These are phyloP conservation scores for Platyrinchus mystaceus DNA, from an alignment of 2,797 vertebrate species.

Conservation along the genomic window DNA sequence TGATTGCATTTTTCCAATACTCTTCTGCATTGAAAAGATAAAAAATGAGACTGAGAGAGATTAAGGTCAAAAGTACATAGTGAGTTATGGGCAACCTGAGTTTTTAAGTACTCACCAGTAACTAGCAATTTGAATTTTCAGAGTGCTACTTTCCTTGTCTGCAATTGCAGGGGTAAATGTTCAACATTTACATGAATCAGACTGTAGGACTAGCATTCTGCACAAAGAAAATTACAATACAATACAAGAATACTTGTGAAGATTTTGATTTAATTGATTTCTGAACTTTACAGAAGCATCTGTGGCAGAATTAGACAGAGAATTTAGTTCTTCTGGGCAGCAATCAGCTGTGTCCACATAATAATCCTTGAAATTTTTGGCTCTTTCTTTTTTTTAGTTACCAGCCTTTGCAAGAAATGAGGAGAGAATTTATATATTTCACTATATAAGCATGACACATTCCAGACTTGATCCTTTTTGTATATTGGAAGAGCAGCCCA, in stretches of 20 bases:
- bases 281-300: neutral
- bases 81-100: neutral
- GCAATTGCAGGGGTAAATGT: neutral
- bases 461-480: neutral
- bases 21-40: neutral
- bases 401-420: neutral
- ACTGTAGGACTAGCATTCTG: neutral
- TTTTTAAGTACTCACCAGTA: slow-evolving; percentile 16
- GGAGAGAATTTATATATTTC: neutral
- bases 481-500: neutral
- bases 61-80: neutral
- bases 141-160: neutral
- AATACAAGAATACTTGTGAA: neutral
- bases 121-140: neutral
- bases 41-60: neutral
- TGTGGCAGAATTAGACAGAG: neutral
- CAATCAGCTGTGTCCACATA: neutral
- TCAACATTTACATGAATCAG: slow-evolving; percentile 2
- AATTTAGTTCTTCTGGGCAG: neutral
- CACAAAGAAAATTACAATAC: slow-evolving; percentile 10
- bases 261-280: neutral
- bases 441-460: neutral
- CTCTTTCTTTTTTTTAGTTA: neutral
- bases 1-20: slow-evolving; percentile 21
- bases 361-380: neutral